These are phyloP conservation scores for Diabrotica virgifera DNA, from an alignment of 1,140 invertebrate species.

Conservation along the genomic window DNA sequence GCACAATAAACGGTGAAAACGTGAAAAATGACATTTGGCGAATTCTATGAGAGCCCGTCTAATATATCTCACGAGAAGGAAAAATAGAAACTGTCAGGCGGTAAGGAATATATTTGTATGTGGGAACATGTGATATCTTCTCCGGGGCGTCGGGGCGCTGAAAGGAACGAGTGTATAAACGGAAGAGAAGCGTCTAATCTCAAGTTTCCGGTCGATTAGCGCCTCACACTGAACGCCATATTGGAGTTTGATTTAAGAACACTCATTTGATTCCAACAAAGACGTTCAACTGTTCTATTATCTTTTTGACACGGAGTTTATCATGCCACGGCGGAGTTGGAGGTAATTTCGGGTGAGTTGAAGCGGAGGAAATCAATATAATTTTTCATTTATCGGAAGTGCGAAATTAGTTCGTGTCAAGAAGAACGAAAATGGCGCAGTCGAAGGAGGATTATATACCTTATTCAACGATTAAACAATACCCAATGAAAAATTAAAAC, in stretches of 20 bases:
- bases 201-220: constrained; percentile 47
- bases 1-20: not conserved
- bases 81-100: constrained; percentile 15
- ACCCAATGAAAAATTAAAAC: too few species aligned
- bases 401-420: constrained; percentile 5
- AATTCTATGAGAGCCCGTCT: constrained; percentile 8
- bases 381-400: constrained; percentile 15
- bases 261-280: constrained; percentile 47
- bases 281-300: constrained; percentile 47
- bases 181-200: constrained; percentile 44
- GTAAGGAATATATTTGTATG: constrained; percentile 9
- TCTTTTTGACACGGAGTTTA: constrained; percentile 46
- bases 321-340: constrained; percentile 28
- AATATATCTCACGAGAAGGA: constrained; percentile 7
- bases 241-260: constrained; percentile 49
- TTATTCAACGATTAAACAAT: too few species aligned
- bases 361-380: constrained; percentile 34
- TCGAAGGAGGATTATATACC: not conserved
- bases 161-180: constrained; percentile 17
- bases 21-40: constrained; percentile 16
- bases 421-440: constrained; percentile 4
- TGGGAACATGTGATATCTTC: constrained; percentile 11
- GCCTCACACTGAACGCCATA: constrained; percentile 44
- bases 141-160: not conserved
- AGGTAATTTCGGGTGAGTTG: constrained; percentile 32